A percentile compares a stretch with the other conserved stretches of the same genome.
Conservation (phyloP, 2,113 vertebrate genomes). For the Chrysemys picta region DNA sequence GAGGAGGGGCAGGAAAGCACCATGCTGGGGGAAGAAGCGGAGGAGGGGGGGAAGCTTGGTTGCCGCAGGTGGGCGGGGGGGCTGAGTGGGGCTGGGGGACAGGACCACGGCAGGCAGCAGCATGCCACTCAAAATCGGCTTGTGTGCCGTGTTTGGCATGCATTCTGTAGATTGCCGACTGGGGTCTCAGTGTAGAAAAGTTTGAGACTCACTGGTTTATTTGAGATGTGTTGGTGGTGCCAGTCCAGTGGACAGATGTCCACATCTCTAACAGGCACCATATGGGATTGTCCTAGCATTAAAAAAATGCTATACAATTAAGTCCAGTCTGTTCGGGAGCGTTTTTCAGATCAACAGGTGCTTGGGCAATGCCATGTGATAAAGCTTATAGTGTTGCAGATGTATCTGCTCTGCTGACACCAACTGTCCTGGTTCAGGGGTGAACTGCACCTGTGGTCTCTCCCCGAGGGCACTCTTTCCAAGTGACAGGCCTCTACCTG, state of each 20-base stretch:
- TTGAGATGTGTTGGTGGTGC: no score
- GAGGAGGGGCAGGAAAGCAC: no score
- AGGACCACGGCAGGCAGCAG: no score
- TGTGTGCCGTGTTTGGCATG: no score
- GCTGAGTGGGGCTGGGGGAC: no score
- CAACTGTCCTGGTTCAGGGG: background rate
- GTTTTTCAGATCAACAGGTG: rapidly evolving
- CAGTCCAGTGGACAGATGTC: background rate
- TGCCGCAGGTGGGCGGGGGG: no score
- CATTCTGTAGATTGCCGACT: no score
- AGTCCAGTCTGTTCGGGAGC: background rate
- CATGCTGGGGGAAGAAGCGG: no score
- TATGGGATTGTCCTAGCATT: background rate
- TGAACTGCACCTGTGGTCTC: background rate
- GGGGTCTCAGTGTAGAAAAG: background rate
- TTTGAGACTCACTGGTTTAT: background rate
- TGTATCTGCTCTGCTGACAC: background rate
- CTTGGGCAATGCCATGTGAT: rapidly evolving
- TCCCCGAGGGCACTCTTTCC: background rate
- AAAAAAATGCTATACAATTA: background rate
- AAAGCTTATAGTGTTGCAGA: rapidly evolving
- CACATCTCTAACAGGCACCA: background rate
- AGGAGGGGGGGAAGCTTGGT: no score
- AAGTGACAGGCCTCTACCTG: background rate
- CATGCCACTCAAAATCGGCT: no score